Conservation (phyloP, 2,888 invertebrate species). For the Athetis lepigone region DNA sequence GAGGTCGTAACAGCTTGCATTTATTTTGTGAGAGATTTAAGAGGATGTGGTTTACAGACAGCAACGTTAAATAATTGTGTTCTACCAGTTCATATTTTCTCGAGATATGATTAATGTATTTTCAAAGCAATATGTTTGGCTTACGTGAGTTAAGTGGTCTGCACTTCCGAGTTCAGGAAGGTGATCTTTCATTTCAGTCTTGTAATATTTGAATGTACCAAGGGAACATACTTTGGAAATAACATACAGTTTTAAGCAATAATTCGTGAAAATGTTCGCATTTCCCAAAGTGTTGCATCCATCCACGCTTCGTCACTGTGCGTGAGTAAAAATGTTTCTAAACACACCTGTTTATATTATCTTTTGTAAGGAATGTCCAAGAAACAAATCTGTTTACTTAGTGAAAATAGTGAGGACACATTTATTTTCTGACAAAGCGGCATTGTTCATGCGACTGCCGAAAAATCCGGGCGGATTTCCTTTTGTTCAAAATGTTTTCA, state of each 20-base stretch:
- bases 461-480: constrained; percentile 35
- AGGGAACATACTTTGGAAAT: not conserved
- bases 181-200: not conserved
- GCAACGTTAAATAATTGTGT: constrained; percentile 48
- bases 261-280: not conserved
- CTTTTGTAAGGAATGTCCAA: constrained; percentile 36
- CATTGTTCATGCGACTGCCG: constrained; percentile 45
- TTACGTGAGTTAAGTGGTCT: constrained; percentile 14
- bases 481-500: constrained; percentile 28
- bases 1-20: constrained; percentile 78
- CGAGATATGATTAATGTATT: constrained; percentile 28
- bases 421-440: constrained; percentile 56
- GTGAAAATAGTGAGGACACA: constrained; percentile 48
- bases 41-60: constrained; percentile 57
- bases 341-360: constrained; percentile 51
- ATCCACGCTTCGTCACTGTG: constrained; percentile 8
- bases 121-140: constrained; percentile 28
- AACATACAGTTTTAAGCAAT: not conserved
- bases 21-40: constrained; percentile 78
- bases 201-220: not conserved
- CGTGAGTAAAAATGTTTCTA: constrained; percentile 35
- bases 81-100: constrained; percentile 46
- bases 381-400: constrained; percentile 61
- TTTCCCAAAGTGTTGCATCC: constrained; percentile 15
- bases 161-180: constrained; percentile 3